Percentiles rank a stretch among this genome's conserved stretches.
Evolutionary conservation across 1,140 invertebrate genomes (phyloP).

Genomic region (Piezodorus guildinii): DNA sequence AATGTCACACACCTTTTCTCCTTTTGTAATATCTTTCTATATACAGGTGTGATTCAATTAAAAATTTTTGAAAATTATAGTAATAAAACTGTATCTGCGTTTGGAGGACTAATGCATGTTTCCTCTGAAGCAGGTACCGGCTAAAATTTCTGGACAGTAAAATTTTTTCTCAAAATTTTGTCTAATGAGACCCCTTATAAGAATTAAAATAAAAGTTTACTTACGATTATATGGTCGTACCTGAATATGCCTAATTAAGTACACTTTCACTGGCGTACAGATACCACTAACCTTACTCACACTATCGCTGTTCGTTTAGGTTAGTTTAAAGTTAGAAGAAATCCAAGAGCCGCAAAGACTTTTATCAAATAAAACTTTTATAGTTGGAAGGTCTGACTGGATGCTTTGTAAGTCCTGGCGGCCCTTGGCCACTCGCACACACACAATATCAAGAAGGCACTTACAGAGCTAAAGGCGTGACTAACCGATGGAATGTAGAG

Average conservation of each 20-base stretch:
- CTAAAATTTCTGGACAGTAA: too few species aligned
- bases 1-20: too few species aligned
- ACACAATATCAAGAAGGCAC: not conserved
- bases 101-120: not conserved
- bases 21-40: too few species aligned
- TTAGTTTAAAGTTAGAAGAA: not conserved
- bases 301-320: not conserved
- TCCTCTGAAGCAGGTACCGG: not conserved
- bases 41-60: too few species aligned
- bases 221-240: not conserved
- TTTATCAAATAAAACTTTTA: not conserved
- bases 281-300: constrained; percentile 1
- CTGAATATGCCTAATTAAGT: too few species aligned
- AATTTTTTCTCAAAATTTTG: too few species aligned
- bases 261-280: not conserved
- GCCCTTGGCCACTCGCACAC: not conserved
- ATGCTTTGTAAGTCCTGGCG: not conserved
- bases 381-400: not conserved
- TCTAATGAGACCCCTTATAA: too few species aligned
- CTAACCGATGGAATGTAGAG: constrained; percentile 42
- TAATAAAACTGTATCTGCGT: not conserved
- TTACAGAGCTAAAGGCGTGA: constrained; percentile 15
- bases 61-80: too few species aligned
- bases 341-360: constrained; percentile 7
- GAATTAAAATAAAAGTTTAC: constrained; percentile 2